Conservation (phyloP, 2,888 invertebrate species). For the Ophioninae sp. region DNA sequence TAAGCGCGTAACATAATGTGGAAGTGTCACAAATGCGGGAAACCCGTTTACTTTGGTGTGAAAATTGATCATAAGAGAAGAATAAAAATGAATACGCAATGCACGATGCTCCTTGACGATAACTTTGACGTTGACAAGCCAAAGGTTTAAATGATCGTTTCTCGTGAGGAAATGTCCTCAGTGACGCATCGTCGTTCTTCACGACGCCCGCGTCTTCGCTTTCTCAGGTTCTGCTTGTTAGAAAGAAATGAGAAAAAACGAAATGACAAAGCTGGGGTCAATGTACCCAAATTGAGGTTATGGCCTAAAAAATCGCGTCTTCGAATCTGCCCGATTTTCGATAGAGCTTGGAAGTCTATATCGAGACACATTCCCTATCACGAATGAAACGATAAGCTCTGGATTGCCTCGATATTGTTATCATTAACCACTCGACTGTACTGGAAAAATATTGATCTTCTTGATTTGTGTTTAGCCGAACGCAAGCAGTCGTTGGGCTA, state of each 20-base stretch:
- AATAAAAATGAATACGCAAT: constrained; percentile 40
- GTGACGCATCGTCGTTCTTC: neutral
- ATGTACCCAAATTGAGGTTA: constrained; percentile 67
- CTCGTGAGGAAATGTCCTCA: neutral
- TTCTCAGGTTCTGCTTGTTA: neutral
- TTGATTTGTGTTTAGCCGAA: constrained; percentile 84
- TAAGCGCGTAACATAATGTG: constrained; percentile 83
- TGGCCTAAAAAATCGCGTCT: constrained; percentile 33
- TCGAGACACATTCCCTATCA: neutral
- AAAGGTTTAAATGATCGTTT: constrained; percentile 35
- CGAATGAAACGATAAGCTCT: neutral
- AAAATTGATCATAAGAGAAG: constrained; percentile 42
- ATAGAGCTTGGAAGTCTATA: neutral
- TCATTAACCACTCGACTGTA: neutral
- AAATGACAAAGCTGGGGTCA: constrained; percentile 60
- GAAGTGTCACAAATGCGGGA: constrained; percentile 92
- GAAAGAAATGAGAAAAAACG: constrained; percentile 19
- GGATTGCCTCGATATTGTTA: constrained; percentile 6
- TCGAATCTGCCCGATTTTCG: neutral
- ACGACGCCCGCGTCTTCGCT: neutral
- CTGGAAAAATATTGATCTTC: neutral
- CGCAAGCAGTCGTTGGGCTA: constrained; percentile 92
- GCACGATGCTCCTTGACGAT: constrained; percentile 41
- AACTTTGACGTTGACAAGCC: constrained; percentile 54
- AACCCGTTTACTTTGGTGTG: constrained; percentile 90